Conservation (phyloP, 2,113 vertebrate genomes). For the Athene noctua region DNA sequence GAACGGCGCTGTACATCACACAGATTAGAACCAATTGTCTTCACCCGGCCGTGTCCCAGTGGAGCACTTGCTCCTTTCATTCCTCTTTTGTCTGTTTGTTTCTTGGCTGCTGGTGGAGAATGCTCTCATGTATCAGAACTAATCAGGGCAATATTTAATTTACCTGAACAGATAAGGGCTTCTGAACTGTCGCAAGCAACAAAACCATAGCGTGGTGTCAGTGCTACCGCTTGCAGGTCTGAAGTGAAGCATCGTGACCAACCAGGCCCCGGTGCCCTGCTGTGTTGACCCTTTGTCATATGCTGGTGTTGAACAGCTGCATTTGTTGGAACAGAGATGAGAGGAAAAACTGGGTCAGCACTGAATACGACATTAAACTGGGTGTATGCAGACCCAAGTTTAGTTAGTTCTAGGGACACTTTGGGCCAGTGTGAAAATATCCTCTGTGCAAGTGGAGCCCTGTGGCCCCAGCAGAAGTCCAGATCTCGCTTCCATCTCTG, state of each 20-base stretch:
- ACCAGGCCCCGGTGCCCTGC: background rate
- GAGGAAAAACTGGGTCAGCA: background rate
- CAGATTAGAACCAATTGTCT: background rate
- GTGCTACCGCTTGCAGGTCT: background rate
- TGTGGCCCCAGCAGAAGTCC: background rate
- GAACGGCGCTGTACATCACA: background rate
- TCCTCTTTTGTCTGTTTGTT: background rate
- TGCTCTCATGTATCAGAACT: background rate
- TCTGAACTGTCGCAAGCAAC: background rate
- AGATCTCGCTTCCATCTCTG: background rate
- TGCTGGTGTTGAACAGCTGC: background rate
- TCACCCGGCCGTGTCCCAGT: background rate
- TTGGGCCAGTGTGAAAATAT: background rate
- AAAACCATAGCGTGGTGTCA: background rate
- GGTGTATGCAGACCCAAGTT: background rate
- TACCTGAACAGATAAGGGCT: background rate
- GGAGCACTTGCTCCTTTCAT: background rate
- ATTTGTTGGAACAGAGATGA: background rate
- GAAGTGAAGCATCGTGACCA: background rate
- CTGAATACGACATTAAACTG: rapidly evolving
- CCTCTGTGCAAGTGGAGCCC: background rate
- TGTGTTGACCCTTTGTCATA: background rate
- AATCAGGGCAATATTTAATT: background rate
- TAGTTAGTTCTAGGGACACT: background rate
- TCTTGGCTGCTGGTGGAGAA: background rate